phyloP scores from a whole-genome alignment of 2,888 invertebrate genomes.

The Microctonus hyperodae region DNA sequence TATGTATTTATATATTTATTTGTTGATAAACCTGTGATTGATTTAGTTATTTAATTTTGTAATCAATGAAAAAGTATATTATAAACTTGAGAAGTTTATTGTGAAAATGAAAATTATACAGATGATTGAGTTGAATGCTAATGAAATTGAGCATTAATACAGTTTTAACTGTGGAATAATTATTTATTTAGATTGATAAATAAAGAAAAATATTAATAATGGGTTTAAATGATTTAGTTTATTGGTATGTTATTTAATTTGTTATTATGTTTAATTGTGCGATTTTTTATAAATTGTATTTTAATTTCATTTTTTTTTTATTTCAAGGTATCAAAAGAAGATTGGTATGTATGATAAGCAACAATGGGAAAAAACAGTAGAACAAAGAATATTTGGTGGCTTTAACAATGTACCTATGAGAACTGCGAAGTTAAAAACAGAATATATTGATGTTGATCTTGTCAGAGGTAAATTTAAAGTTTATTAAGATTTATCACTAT shows the following conservation, averaged over 20 bases:
- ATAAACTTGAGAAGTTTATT: conserved; percentile 35
- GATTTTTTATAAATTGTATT: neutral
- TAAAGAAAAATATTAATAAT: conserved; percentile 28
- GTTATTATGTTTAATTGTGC: neutral
- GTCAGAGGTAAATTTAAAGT: conserved; percentile 76
- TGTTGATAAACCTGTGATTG: conserved; percentile 5
- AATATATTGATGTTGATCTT: conserved; percentile 94
- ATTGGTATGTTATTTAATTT: conserved; percentile 39
- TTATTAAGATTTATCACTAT: neutral
- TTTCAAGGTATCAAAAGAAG: conserved; percentile 88
- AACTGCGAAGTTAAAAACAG: conserved; percentile 83
- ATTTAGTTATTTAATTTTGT: too few species aligned
- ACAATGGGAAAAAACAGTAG: conserved; percentile 96
- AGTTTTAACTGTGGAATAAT: neutral
- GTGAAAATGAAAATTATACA: too few species aligned
- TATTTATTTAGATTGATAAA: too few species aligned
- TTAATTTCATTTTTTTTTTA: conserved; percentile 1
- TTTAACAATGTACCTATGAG: conserved; percentile 82
- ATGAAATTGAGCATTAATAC: neutral
- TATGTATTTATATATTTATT: too few species aligned
- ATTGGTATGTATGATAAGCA: conserved; percentile 97
- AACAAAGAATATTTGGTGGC: conserved; percentile 87
- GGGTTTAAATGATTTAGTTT: conserved; percentile 44
- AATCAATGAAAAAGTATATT: conserved; percentile 6
- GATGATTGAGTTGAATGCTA: neutral